Conservation (phyloP, 2,888 invertebrate genomes). For the Lomographa bimaculata region DNA sequence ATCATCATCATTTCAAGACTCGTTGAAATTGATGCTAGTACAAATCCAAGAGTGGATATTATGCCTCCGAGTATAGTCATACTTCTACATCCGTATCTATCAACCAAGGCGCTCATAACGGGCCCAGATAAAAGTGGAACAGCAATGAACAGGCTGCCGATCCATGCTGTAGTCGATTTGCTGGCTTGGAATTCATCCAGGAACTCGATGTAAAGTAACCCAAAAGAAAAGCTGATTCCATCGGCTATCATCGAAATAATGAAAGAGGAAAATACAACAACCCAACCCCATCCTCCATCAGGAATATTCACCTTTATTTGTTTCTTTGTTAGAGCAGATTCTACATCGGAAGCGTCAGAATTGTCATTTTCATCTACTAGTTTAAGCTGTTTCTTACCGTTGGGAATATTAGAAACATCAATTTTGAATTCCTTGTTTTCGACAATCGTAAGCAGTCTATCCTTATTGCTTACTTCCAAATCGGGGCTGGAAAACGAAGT, state of each 20-base stretch:
- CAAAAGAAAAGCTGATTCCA: conserved; percentile 96
- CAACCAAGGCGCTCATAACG: conserved; percentile 92
- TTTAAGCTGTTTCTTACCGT: conserved; percentile 31
- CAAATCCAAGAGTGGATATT: conserved; percentile 89
- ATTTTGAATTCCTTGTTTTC: conserved; percentile 43
- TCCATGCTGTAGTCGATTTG: conserved; percentile 94
- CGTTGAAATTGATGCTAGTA: conserved; percentile 87
- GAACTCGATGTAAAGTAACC: conserved; percentile 93
- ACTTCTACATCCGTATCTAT: conserved; percentile 92
- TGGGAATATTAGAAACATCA: conserved; percentile 26
- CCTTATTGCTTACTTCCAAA: conserved; percentile 56
- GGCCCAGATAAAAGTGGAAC: conserved; percentile 94
- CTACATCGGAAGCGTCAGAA: conserved; percentile 34
- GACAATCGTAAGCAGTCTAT: conserved; percentile 34
- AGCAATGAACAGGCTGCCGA: conserved; percentile 94
- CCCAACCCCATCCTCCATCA: conserved; percentile 95
- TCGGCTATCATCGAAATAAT: conserved; percentile 95
- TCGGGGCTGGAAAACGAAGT: conserved; percentile 70
- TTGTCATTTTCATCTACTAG: conserved; percentile 34
- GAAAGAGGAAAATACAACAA: conserved; percentile 93
- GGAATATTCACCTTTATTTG: conserved; percentile 84
- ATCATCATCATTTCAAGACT: conserved; percentile 91
- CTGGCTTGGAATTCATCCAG: conserved; percentile 91
- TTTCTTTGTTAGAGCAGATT: conserved; percentile 36
- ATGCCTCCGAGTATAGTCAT: conserved; percentile 90